A percentile compares a stretch with the other conserved stretches of the same genome.
Conservation (phyloP, 2,888 invertebrate genomes). For the Laspeyria flexula region DNA sequence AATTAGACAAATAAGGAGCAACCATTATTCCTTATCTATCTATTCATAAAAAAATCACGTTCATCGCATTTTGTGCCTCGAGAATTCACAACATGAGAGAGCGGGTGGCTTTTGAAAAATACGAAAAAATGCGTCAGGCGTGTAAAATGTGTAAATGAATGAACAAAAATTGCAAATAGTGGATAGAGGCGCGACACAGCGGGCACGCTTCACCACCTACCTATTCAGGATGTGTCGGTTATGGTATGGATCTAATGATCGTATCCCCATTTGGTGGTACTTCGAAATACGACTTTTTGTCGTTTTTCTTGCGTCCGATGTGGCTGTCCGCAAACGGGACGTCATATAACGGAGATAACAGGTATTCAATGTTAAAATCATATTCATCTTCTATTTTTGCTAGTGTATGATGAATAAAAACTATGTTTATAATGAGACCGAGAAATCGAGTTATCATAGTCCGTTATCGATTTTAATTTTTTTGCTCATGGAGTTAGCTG, state of each 20-base stretch:
- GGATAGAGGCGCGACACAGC: constrained; percentile 50
- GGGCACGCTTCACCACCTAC: constrained; percentile 79
- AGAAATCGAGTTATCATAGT: constrained; percentile 10
- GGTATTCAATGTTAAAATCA: constrained; percentile 62
- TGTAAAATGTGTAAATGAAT: constrained; percentile 65
- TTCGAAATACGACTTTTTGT: constrained; percentile 76
- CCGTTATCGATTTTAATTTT: constrained; percentile 4
- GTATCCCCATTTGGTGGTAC: constrained; percentile 73
- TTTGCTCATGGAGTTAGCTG: not conserved
- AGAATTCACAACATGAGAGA: constrained; percentile 29
- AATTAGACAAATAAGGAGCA: constrained; percentile 52
- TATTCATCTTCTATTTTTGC: constrained; percentile 55
- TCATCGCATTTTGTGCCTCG: constrained; percentile 30
- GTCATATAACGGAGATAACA: constrained; percentile 77
- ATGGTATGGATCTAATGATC: constrained; percentile 84
- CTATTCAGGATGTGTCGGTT: constrained; percentile 82
- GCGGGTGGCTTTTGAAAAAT: constrained; percentile 50
- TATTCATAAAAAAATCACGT: constrained; percentile 49
- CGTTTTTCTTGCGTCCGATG: constrained; percentile 68
- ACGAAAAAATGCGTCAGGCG: constrained; percentile 46
- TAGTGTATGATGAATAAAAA: constrained; percentile 29
- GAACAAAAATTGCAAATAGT: constrained; percentile 64
- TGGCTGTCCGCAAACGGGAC: constrained; percentile 73
- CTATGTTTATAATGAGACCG: constrained; percentile 14
- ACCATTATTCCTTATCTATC: constrained; percentile 57